Evolutionary conservation across 2,113 vertebrate genomes (phyloP), one percentile per base, ranked within the genome.

Genomic region (Lampris incognitus): DNA sequence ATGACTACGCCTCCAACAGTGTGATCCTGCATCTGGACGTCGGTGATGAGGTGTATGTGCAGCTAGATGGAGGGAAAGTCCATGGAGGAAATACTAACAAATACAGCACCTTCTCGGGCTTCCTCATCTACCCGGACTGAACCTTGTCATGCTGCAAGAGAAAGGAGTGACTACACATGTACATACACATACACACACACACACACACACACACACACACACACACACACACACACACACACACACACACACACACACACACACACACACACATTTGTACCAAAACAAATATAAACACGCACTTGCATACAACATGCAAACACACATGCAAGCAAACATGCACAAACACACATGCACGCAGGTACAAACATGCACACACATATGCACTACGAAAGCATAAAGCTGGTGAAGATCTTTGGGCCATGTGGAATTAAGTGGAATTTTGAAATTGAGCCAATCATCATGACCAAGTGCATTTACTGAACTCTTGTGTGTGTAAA

Each of bases 21-120:
- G 96, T 97, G 85, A 97, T 98, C 92, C 93, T 98, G 90, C 97
- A 98, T 85, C 92, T 98, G 89, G 97, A 97, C 37, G 97, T 97
- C 70, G 97, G 97, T 0, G 97, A 98, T 9, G 97, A 98, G 89
- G 97, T 98, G 74, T 98, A 95, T 57, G 96, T 98, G 88, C 97
- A 98, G 86, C 93, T 98, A 92, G 97, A 98, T 0, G 97, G 97
- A 1, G 97, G 97, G 40, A 98, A 98, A 86, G 97, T 97, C 72
- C 97, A 98, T 0, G 97, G 97, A 0, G 97, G 97, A 57, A 98
- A 97, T 92, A 97, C 95, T 88, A 98, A 98, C 93, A 98, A 97
- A 87, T 98, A 98, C 93, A 97, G 97, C 95, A 98, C 97, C 81
- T 97, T 98, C 92, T 98, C 96, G 0, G 97, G 97, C 74, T 98